Base-by-base conservation (phyloP, 37 sponge, comb jelly and placozoan genomes). In the Amphimedon queenslandica region DNA sequence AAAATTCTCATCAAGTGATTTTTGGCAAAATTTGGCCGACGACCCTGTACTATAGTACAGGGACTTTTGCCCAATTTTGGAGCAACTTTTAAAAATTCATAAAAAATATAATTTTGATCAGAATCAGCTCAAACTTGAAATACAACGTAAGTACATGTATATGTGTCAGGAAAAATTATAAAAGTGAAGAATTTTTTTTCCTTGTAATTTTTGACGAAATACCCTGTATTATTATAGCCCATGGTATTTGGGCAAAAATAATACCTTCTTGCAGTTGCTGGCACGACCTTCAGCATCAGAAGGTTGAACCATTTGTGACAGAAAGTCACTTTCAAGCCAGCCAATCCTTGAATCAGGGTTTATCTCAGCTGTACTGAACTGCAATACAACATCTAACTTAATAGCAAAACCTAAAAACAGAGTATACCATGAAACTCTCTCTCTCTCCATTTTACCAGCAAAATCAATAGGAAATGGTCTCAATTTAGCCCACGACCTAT, bases 401-500 rank as follows among this genome's bases (percentile, higher is more conserved):
- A 93, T 76, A 25, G 94, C 90, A 86, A 93, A 93, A 4, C 90
- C 88, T 67, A 72, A 30, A 70, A 75, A 47, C 13, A 13, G 13
- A 47, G 51, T 18, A 18, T 18, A 47, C 13, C 51, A 18, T 13
- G 51, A 47, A 13, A 47, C 51, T 18, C 8, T 47, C 8, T 18
- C 8, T 18, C 13, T 13, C 8, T 13, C 13, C 8, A 47, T n/a
- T 42, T 3, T 34, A 80, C 88, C 92, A 51, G 93, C 89, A 89
- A 93, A 88, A 40, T 93, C 94, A 21, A 86, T 78, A 21, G 80
- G 95, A 64, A 87, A 94, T 4, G 77, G 67, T 67, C 95, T 77
- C 32, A 66, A 21, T 0, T 18, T 43, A 16, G 74, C 87, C 91
- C 90, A 94, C 0, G 51, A 35, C 4, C 88, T 70, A 72, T 90